Conservation (phyloP, 30 jellyfish, hydroid and myxozoan species). For the Hydractinia echinata region DNA sequence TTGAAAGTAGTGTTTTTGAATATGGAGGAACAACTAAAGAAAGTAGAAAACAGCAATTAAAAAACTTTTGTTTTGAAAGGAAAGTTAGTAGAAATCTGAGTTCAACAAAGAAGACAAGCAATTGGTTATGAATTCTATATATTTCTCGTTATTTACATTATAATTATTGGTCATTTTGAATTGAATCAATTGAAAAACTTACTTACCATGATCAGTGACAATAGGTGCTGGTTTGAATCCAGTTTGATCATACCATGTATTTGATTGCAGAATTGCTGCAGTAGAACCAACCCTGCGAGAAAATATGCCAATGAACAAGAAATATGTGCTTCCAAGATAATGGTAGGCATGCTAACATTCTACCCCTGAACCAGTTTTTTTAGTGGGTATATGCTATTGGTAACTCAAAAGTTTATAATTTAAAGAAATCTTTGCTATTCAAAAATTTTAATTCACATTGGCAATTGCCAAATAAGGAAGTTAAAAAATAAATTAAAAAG, state of each 20-base stretch:
- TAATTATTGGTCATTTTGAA: not conserved
- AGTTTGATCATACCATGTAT: conserved; percentile 60
- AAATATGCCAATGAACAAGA: not conserved
- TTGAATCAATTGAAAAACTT: not conserved
- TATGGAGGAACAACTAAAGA: conserved; percentile 67
- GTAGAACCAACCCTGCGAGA: conserved; percentile 12
- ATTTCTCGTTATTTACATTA: no score
- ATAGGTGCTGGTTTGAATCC: conserved; percentile 75
- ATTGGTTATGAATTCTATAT: no score
- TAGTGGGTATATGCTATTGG: no score
- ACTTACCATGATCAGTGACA: conserved; percentile 80
- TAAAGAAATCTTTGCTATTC: no score
- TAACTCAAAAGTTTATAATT: no score
- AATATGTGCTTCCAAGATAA: not conserved
- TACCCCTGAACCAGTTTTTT: no score
- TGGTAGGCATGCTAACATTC: not conserved
- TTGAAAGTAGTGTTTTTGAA: conserved; percentile 53
- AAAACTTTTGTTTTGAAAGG: no score
- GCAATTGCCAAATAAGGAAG: not conserved
- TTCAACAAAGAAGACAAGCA: no score
- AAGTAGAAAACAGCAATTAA: no score
- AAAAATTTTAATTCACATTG: no score
- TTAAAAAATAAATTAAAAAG: not conserved
- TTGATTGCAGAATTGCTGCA: conserved; percentile 64
- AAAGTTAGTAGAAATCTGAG: no score